Evolutionary conservation across 2,113 vertebrate species (phyloP).

Genomic region (Festucalex cinctus): DNA sequence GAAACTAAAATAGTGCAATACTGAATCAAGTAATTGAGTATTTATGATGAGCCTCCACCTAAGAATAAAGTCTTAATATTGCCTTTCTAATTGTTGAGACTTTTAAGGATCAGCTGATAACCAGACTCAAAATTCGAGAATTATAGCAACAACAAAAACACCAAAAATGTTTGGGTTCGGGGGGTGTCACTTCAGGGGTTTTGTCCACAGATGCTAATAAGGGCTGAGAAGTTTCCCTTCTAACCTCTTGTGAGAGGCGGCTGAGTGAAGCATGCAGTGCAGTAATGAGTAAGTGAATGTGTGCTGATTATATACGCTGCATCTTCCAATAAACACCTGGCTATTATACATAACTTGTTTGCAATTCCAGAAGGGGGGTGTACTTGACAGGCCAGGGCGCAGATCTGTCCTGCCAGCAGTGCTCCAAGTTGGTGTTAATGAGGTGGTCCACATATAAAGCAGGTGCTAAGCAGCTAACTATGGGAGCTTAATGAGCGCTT

Average conservation of each 20-base stretch:
- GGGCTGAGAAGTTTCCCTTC: neutral
- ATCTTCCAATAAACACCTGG: slow-evolving; percentile 72
- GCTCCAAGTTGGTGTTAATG: slow-evolving; percentile 70
- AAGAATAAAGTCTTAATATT: too few relatives aligned
- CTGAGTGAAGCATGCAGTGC: slow-evolving; percentile 2
- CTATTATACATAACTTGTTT: slow-evolving; percentile 38
- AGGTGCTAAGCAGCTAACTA: slow-evolving; percentile 72
- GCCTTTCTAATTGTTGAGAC: too few relatives aligned
- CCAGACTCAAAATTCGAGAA: too few relatives aligned
- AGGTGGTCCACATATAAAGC: slow-evolving; percentile 67
- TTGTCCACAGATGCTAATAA: neutral
- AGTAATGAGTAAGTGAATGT: neutral
- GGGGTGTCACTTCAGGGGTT: neutral
- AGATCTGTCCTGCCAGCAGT: slow-evolving; percentile 57
- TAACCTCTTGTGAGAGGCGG: slow-evolving; percentile 9
- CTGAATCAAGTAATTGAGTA: too few relatives aligned
- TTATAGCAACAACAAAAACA: too few relatives aligned
- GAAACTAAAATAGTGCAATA: too few relatives aligned
- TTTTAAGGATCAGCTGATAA: neutral
- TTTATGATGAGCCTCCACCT: too few relatives aligned
- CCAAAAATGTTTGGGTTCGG: neutral
- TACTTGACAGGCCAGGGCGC: slow-evolving; percentile 58
- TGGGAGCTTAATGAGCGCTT: slow-evolving; percentile 65
- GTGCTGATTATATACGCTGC: slow-evolving; percentile 58
- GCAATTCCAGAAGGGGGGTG: slow-evolving; percentile 60